A percentile compares a stretch with the other conserved stretches of the same genome.
phyloP scores from a whole-genome alignment of 2,113 vertebrate species.

The Rhinichthys klamathensis region DNA sequence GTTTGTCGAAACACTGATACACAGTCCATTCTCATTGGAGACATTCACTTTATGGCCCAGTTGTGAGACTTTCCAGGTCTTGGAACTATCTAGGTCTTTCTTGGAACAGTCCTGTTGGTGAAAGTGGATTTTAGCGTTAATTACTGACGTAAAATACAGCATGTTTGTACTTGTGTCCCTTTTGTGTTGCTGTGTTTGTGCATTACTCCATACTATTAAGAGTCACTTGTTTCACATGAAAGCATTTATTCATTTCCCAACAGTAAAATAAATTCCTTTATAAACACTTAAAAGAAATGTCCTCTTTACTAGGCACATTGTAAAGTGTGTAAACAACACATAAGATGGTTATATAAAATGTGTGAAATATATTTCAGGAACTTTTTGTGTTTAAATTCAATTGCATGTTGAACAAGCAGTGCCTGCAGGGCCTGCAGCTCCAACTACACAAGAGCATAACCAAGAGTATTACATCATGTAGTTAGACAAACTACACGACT shows the following conservation, averaged over 20 bases:
- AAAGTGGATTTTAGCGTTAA: neutral
- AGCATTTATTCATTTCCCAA: neutral
- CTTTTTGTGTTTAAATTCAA: neutral
- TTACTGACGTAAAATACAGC: neutral
- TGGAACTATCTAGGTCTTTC: no score
- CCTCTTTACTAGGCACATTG: neutral
- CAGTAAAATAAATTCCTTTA: no score
- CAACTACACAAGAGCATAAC: no score
- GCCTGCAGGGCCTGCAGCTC: no score
- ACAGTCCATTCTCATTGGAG: constrained; percentile 32
- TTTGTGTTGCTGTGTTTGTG: neutral
- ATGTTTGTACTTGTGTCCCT: neutral
- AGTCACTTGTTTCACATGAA: neutral
- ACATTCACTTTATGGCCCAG: fast-evolving
- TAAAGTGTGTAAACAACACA: no score
- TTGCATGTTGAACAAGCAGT: no score
- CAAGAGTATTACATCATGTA: no score
- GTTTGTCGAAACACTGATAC: constrained; percentile 28
- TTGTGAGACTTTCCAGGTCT: fast-evolving
- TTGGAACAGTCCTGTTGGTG: constrained; percentile 8
- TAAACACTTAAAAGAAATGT: no score
- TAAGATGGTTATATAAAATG: neutral
- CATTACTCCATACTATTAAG: neutral
- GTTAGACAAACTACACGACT: no score
- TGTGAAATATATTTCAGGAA: neutral